A percentile compares a stretch with the other conserved stretches of the same genome.
phyloP scores from a whole-genome alignment of 2,888 invertebrate genomes.

The Panorpa germanica region DNA sequence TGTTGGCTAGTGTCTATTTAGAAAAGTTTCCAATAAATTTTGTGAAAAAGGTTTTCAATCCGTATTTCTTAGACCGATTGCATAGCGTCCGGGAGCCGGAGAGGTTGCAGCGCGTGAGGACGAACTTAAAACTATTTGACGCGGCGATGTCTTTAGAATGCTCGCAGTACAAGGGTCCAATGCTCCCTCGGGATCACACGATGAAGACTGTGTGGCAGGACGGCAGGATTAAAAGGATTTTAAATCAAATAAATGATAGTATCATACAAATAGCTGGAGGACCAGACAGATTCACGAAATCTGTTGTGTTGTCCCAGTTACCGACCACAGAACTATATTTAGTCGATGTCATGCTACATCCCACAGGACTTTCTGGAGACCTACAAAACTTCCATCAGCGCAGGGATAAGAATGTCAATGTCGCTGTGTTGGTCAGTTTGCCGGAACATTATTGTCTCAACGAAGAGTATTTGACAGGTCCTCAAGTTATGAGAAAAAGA shows the following conservation, averaged over 20 bases:
- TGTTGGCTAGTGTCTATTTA: constrained; percentile 42
- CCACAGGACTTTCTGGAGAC: constrained; percentile 22
- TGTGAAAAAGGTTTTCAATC: constrained; percentile 34
- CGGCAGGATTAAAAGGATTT: constrained; percentile 28
- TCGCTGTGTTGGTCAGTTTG: constrained; percentile 38
- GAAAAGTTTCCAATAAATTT: constrained; percentile 39
- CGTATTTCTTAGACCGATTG: constrained; percentile 37
- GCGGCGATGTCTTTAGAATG: constrained; percentile 43
- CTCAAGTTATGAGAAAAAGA: constrained; percentile 38
- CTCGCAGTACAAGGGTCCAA: constrained; percentile 32
- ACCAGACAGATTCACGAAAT: constrained; percentile 26
- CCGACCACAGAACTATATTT: constrained; percentile 36
- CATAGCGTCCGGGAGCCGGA: constrained; percentile 22
- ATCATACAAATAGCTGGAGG: constrained; percentile 28
- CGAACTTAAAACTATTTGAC: constrained; percentile 39
- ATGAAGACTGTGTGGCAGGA: constrained; percentile 32
- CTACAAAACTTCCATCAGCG: constrained; percentile 28
- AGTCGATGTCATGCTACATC: constrained; percentile 38
- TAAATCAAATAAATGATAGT: constrained; percentile 25
- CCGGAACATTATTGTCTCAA: constrained; percentile 45
- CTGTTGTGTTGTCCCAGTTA: constrained; percentile 31
- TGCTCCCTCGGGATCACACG: constrained; percentile 32
- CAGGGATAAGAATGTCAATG: constrained; percentile 25
- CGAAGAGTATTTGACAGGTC: constrained; percentile 33
- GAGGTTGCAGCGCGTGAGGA: constrained; percentile 25